phyloP scores from a whole-genome alignment of 2,797 vertebrate species.

The Hipposideros larvatus region DNA sequence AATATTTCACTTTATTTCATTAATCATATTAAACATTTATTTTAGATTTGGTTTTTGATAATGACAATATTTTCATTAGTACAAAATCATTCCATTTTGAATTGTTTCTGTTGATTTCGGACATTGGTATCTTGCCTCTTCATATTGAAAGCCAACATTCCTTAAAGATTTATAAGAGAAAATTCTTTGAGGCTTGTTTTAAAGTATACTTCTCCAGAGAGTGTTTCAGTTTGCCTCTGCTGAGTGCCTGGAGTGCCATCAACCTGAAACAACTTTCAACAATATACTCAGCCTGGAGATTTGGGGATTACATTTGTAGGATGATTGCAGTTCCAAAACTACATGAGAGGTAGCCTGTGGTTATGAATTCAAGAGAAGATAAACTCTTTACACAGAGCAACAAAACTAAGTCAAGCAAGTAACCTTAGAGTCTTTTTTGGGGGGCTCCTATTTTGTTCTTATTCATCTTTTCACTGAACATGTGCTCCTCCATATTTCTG shows the following conservation, averaged over 20 bases:
- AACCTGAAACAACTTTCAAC: neutral
- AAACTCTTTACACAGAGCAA: neutral
- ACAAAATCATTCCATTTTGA: neutral
- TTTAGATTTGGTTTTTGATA: conserved; percentile 16
- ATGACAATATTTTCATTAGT: neutral
- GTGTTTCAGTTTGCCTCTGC: neutral
- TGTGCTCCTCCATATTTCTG: neutral
- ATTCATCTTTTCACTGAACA: neutral
- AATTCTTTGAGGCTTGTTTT: neutral
- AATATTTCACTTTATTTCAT: neutral
- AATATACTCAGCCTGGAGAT: neutral
- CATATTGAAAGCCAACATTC: neutral
- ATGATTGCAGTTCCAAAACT: neutral
- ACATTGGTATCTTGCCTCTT: neutral
- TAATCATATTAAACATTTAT: neutral
- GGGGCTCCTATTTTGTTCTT: neutral
- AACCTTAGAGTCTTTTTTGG: neutral
- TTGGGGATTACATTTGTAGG: neutral
- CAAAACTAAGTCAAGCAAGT: neutral
- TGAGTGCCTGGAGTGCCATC: neutral
- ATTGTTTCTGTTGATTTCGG: neutral
- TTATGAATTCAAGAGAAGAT: neutral
- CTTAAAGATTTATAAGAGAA: neutral
- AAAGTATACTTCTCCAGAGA: neutral
- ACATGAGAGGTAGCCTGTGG: neutral